Evolutionary conservation across 1,140 invertebrate species (phyloP).

Genomic region (Trichonephila clavipes): DNA sequence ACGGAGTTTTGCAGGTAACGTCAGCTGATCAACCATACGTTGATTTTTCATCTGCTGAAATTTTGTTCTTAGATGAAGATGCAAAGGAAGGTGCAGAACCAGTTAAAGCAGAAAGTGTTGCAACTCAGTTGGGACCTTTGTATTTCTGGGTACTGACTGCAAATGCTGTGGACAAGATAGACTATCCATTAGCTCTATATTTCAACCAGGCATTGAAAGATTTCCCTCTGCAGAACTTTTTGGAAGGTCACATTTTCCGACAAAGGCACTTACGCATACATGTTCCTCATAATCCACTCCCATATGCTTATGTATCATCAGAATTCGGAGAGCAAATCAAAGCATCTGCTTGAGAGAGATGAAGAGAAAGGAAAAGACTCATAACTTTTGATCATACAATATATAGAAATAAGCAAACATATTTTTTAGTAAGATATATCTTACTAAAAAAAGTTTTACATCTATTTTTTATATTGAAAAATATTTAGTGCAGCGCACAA

Average conservation of each 20-base stretch:
- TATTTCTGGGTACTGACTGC: constrained; percentile 78
- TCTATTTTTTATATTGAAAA: background rate
- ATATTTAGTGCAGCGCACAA: background rate
- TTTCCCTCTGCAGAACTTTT: constrained; percentile 60
- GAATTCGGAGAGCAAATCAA: constrained; percentile 48
- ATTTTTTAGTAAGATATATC: background rate
- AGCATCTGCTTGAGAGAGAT: background rate
- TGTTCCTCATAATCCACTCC: constrained; percentile 73
- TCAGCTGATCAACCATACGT: constrained; percentile 78
- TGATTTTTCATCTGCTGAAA: constrained; percentile 76
- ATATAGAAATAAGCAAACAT: background rate
- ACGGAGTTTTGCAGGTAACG: constrained; percentile 66
- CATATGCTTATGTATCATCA: constrained; percentile 76
- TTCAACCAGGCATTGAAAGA: constrained; percentile 76
- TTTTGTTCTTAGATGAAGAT: constrained; percentile 71
- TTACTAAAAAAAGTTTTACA: background rate
- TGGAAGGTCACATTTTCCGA: constrained; percentile 33
- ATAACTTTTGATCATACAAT: too few species aligned
- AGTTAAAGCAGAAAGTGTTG: constrained; percentile 72
- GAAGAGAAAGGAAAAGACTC: background rate
- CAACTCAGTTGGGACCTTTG: constrained; percentile 77
- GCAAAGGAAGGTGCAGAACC: constrained; percentile 60
- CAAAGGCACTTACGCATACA: constrained; percentile 70
- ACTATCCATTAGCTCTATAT: constrained; percentile 75
- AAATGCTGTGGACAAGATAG: constrained; percentile 77